Percentiles rank a stretch among this genome's conserved stretches.
phyloP scores from a whole-genome alignment of 2,797 vertebrate genomes.

The Lemur catta region DNA sequence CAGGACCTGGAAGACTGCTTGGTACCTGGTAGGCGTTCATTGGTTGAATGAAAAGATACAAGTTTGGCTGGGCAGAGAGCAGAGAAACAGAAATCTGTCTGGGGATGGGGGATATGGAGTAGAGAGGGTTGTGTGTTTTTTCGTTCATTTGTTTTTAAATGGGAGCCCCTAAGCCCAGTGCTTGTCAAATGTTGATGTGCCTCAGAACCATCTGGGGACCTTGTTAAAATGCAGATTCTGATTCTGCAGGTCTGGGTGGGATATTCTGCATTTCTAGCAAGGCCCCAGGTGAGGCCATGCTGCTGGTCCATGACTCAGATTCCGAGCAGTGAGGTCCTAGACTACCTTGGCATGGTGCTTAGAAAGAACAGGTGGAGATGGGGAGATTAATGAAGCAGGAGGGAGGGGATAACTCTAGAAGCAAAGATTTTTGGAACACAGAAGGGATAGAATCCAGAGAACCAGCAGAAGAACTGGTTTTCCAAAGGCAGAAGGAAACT shows the following conservation, averaged over 20 bases:
- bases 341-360: neutral
- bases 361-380: neutral
- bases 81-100: neutral
- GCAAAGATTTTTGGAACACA: neutral
- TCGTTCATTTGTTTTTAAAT: neutral
- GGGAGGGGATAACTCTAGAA: neutral
- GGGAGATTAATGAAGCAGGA: neutral
- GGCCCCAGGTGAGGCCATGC: neutral
- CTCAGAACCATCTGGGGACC: neutral
- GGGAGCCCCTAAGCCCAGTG: neutral
- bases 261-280: neutral
- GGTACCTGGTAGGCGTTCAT: neutral
- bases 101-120: neutral
- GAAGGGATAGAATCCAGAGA: neutral
- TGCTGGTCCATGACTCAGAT: neutral
- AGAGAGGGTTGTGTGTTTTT: neutral
- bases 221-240: slow-evolving; percentile 30
- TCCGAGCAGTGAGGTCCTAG: neutral
- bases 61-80: neutral
- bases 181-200: neutral
- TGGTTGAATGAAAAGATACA: neutral
- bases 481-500: neutral
- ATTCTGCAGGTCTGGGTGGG: neutral
- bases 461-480: neutral
- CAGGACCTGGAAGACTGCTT: neutral